Percentiles rank a stretch among this genome's conserved stretches.
Evolutionary conservation across 2,888 invertebrate genomes (phyloP).

Genomic region (Oscheius sp.): DNA sequence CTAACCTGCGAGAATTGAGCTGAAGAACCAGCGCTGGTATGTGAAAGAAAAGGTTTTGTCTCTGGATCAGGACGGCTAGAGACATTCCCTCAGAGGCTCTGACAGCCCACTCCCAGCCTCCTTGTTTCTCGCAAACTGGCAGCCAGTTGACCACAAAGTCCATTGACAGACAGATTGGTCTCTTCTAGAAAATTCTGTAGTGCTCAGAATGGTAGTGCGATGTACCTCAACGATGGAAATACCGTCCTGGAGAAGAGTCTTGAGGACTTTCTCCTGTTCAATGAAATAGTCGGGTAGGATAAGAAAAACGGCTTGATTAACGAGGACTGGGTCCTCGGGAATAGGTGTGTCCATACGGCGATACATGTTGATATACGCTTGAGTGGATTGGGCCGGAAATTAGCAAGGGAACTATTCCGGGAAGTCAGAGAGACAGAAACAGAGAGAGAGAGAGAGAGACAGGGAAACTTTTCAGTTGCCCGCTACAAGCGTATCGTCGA

Average conservation of each 20-base stretch:
- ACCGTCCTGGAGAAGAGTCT: conserved; percentile 40
- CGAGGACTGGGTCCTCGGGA: conserved; percentile 41
- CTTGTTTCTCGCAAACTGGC: conserved; percentile 14
- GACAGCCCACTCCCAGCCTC: conserved; percentile 37
- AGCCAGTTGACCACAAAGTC: conserved; percentile 48
- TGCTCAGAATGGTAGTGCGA: neutral
- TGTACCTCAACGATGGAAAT: conserved; percentile 51
- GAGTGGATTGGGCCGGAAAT: neutral
- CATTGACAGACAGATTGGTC: conserved; percentile 39
- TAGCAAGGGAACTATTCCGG: neutral
- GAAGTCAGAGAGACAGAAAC: too few species aligned
- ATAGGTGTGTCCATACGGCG: conserved; percentile 43
- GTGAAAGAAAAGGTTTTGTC: conserved; percentile 48
- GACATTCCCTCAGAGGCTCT: conserved; percentile 21
- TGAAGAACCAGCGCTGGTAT: conserved; percentile 39
- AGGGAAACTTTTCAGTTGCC: neutral
- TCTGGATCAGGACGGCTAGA: conserved; percentile 34
- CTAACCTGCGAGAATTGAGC: conserved; percentile 42
- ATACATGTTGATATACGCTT: conserved; percentile 38
- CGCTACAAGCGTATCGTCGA: conserved; percentile 17
- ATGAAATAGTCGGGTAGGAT: conserved; percentile 51
- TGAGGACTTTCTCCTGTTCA: conserved; percentile 43
- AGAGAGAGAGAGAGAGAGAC: too few species aligned
- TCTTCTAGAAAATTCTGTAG: conserved; percentile 40
- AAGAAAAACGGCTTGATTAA: conserved; percentile 44